Base-by-base conservation (phyloP, 2,888 invertebrate species). In the Meganola albula region DNA sequence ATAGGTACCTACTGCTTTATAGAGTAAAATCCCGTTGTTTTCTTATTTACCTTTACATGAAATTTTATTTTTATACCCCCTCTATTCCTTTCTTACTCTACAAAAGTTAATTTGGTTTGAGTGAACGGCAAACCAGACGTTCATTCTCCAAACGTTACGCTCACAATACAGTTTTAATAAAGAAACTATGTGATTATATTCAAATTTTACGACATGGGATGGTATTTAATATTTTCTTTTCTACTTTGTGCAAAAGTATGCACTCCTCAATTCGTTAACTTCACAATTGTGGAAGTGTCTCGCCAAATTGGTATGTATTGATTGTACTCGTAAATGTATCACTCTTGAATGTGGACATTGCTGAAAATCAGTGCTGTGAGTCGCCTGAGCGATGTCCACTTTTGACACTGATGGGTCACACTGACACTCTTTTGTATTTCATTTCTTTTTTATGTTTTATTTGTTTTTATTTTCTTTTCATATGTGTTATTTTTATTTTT, bases 301-400 rank as follows among this genome's bases (percentile, higher is more conserved):
- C 77, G 69, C 40, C 64, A 77, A 58, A 67, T 80, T 44, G 79
- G 79, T 79, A 40, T 67, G 71, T 62, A 6, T 5, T 8, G n/a
- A 12, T 20, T 25, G n/a, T 16, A 4, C 1, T 4, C 4, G 10
- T 5, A 8, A 4, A 10, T 22, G 26, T n/a, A n/a, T n/a, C n/a
- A n/a, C n/a, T n/a, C n/a, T n/a, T n/a, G n/a, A n/a, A n/a, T n/a
- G n/a, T n/a, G n/a, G n/a, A n/a, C n/a, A n/a, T n/a, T n/a, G n/a
- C n/a, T n/a, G n/a, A n/a, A n/a, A n/a, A n/a, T n/a, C n/a, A n/a
- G n/a, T n/a, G n/a, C n/a, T n/a, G n/a, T n/a, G n/a, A n/a, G n/a
- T n/a, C n/a, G n/a, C n/a, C n/a, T n/a, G n/a, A n/a, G n/a, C n/a
- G n/a, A n/a, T n/a, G n/a, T n/a, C n/a, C n/a, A n/a, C n/a, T n/a